Evolutionary conservation across 2,888 invertebrate species (phyloP).

Genomic region (Pristionchus mayeri): DNA sequence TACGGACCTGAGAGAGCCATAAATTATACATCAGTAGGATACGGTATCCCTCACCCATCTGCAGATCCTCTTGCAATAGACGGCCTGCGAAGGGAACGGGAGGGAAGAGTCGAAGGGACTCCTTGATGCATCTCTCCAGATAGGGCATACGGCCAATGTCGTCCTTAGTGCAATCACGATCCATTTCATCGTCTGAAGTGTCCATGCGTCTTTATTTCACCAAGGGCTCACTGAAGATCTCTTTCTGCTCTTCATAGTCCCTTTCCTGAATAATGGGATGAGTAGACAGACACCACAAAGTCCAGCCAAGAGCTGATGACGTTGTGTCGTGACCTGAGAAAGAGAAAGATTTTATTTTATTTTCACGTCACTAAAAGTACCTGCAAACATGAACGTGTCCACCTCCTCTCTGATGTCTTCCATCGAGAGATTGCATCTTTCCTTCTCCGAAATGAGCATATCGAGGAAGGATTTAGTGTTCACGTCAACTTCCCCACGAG

Average conservation of each 20-base stretch:
- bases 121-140: constrained; percentile 67
- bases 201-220: not conserved
- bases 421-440: not conserved
- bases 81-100: constrained; percentile 65
- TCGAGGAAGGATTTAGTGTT: not conserved
- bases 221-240: not conserved
- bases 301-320: constrained; percentile 53
- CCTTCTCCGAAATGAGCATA: not conserved
- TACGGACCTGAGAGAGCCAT: no score
- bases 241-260: not conserved
- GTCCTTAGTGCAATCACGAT: constrained; percentile 73
- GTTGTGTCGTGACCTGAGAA: constrained; percentile 62
- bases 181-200: constrained; percentile 73
- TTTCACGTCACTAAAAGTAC: not conserved
- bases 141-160: constrained; percentile 67
- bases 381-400: constrained; percentile 19
- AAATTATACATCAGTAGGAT: no score
- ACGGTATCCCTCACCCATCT: constrained; percentile 58
- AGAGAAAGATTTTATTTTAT: not conserved
- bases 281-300: constrained; percentile 55
- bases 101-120: constrained; percentile 65
- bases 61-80: constrained; percentile 71
- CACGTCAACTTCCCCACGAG: not conserved
- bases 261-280: constrained; percentile 54
- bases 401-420: constrained; percentile 3